These are phyloP conservation scores for Lytechinus variegatus DNA, from an alignment of 35 echinoderm and acorn worm species.

Conservation along the genomic window DNA sequence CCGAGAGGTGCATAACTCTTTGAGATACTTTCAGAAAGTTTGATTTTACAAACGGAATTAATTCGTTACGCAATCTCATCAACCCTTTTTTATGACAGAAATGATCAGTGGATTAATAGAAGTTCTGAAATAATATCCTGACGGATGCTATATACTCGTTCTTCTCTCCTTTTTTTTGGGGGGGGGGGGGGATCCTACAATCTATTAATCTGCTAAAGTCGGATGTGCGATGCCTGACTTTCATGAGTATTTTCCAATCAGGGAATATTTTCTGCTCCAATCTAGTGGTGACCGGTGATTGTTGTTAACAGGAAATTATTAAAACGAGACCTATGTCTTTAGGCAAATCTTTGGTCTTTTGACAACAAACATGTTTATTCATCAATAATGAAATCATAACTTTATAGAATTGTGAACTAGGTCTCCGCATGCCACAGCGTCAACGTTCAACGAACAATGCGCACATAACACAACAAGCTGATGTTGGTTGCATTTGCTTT, in stretches of 20 bases:
- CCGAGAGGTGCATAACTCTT: background rate
- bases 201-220: too few species aligned
- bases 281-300: background rate
- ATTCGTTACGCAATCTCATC: background rate
- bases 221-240: too few species aligned
- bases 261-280: too few species aligned
- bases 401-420: background rate
- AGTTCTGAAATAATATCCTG: background rate
- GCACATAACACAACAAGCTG: background rate
- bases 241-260: too few species aligned
- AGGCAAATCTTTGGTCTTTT: background rate
- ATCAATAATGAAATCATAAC: background rate
- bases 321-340: background rate
- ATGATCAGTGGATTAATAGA: background rate
- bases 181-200: background rate
- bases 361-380: background rate
- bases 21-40: background rate
- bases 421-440: background rate
- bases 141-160: too few species aligned
- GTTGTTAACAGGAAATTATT: background rate
- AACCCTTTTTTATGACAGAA: background rate
- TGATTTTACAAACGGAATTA: background rate
- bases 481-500: background rate
- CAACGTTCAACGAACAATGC: background rate
- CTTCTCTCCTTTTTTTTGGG: background rate